Conservation (phyloP, 2,113 vertebrate genomes). For the Psilopsiagon aymara region DNA sequence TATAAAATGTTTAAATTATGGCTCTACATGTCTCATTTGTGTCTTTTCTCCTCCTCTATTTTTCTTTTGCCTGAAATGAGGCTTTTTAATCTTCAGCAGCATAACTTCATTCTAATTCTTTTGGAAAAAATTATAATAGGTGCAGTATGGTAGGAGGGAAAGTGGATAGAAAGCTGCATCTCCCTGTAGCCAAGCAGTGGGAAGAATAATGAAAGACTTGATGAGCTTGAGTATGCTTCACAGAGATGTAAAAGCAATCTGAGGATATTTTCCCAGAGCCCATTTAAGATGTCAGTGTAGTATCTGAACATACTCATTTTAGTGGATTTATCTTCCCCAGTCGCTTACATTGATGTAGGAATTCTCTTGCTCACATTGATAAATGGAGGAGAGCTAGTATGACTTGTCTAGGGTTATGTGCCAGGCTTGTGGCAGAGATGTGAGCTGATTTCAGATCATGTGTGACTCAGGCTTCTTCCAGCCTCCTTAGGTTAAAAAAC, state of each 20-base stretch:
- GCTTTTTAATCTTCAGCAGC: neutral
- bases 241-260: neutral
- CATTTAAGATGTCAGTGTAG: neutral
- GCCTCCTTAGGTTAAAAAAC: neutral
- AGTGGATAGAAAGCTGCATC: neutral
- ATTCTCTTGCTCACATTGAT: neutral
- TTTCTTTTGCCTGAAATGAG: neutral
- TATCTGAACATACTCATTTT: neutral
- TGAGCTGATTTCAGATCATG: neutral
- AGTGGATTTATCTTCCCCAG: neutral
- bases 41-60: rapidly evolving
- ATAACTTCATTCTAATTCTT: neutral
- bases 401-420: neutral
- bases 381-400: neutral
- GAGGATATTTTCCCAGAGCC: neutral
- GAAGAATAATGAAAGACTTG: neutral
- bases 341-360: neutral
- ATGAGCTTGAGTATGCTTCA: neutral
- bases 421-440: neutral
- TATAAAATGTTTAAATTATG: neutral
- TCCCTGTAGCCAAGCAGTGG: neutral
- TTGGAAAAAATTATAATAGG: neutral
- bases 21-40: neutral
- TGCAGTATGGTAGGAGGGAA: neutral
- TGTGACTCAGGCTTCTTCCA: neutral